These are phyloP conservation scores for Clarias platycephalus DNA, from an alignment of 2,797 vertebrate species.

Conservation along the genomic window DNA sequence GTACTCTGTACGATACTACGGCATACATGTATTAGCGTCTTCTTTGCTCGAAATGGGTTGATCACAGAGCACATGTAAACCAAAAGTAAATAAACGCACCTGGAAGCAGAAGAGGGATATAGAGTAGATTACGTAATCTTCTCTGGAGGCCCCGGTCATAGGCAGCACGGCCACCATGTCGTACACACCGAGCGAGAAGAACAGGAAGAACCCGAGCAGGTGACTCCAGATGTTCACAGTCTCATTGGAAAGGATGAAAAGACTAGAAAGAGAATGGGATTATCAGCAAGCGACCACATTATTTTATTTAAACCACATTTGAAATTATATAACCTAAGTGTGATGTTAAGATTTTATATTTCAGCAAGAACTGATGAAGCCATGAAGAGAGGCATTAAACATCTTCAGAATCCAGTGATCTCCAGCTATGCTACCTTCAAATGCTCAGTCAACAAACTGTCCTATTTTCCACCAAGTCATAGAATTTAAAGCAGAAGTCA, in stretches of 20 bases:
- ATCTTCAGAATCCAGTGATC: background rate
- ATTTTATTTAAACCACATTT: background rate
- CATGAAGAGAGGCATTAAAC: background rate
- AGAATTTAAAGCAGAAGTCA: background rate
- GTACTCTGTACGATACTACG: background rate
- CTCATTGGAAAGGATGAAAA: constrained; percentile 96
- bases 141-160: constrained; percentile 83
- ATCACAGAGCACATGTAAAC: background rate
- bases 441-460: background rate
- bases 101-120: constrained; percentile 97
- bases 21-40: background rate
- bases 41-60: background rate
- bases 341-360: too few relatives aligned
- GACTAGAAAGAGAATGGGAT: constrained; percentile 66
- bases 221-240: constrained; percentile 99
- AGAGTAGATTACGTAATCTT: constrained; percentile 94
- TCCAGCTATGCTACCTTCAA: background rate
- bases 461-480: background rate
- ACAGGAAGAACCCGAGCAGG: constrained; percentile 93
- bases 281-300: background rate
- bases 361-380: background rate
- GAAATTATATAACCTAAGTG: background rate
- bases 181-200: constrained; percentile 89
- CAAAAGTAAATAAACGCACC: constrained; percentile 66
- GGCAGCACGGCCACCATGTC: constrained; percentile 88